Percentiles rank a stretch among this genome's conserved stretches.
These are phyloP conservation scores for Brachypodius melanocephalos DNA, from an alignment of 2,113 vertebrate genomes.

Conservation along the genomic window DNA sequence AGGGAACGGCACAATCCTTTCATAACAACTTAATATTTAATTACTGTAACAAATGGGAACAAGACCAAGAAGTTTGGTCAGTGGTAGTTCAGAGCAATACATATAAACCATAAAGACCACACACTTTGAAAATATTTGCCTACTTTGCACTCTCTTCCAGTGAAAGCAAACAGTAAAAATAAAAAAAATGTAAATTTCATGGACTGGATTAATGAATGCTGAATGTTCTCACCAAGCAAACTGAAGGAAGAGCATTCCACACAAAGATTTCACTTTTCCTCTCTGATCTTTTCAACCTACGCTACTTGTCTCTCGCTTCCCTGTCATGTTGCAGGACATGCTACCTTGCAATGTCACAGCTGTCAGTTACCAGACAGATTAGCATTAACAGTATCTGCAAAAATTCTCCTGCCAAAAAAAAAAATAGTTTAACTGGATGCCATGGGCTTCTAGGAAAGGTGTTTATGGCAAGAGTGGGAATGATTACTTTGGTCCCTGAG, in stretches of 20 bases:
- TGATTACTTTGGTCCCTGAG: not conserved
- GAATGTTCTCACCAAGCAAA: not conserved
- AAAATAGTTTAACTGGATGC: not conserved
- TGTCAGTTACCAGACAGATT: not conserved
- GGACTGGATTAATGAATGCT: slow-evolving; percentile 15
- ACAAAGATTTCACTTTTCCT: not conserved
- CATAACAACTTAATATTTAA: slow-evolving; percentile 39
- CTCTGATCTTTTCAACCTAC: not conserved
- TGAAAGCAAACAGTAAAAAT: slow-evolving; percentile 59
- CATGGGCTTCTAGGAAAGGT: not conserved
- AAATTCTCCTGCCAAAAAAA: not conserved
- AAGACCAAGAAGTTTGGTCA: slow-evolving; percentile 47
- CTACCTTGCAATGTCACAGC: not conserved
- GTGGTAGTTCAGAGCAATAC: slow-evolving; percentile 23
- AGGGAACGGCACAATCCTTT: not conserved
- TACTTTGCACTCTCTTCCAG: slow-evolving; percentile 42
- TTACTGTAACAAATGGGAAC: slow-evolving; percentile 50
- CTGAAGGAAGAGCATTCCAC: not conserved
- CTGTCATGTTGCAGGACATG: not conserved
- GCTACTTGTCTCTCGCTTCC: not conserved
- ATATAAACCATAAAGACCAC: slow-evolving; percentile 56
- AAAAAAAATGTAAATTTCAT: slow-evolving; percentile 49
- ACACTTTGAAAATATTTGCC: slow-evolving; percentile 58
- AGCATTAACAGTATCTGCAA: not conserved
- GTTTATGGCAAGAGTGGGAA: not conserved